phyloP scores from a whole-genome alignment of 2,888 invertebrate species.

The Rotaria macrura region DNA sequence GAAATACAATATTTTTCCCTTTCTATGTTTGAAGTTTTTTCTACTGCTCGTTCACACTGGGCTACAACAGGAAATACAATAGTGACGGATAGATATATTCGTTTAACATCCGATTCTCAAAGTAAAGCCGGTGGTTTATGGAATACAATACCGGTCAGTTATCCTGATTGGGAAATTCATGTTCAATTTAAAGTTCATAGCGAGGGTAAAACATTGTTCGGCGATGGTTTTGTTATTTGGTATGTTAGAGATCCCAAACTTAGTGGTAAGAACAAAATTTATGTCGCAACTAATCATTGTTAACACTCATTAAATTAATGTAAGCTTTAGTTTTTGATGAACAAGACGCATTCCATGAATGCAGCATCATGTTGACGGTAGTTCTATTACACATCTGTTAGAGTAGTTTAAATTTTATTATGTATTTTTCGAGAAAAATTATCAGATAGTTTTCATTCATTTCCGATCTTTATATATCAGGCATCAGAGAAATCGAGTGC shows the following conservation, averaged over 20 bases:
- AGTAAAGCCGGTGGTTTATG: constrained; percentile 83
- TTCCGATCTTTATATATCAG: too few species aligned
- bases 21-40: neutral
- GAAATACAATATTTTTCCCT: neutral
- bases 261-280: neutral
- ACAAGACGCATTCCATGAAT: too few species aligned
- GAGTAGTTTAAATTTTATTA: too few species aligned
- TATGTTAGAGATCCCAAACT: constrained; percentile 55
- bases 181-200: constrained; percentile 91
- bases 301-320: too few species aligned
- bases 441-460: too few species aligned
- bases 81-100: constrained; percentile 81
- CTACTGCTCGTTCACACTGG: constrained; percentile 59
- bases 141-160: constrained; percentile 61
- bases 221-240: constrained; percentile 93
- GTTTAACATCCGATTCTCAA: constrained; percentile 81
- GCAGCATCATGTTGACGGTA: too few species aligned
- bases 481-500: too few species aligned
- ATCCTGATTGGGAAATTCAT: constrained; percentile 89
- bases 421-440: too few species aligned
- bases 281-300: neutral
- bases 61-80: constrained; percentile 87
- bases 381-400: too few species aligned
- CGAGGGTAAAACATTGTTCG: constrained; percentile 81
- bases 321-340: too few species aligned